These are phyloP conservation scores for Distichodus sexfasciatus DNA, from an alignment of 2,797 vertebrate genomes.

Conservation along the genomic window DNA sequence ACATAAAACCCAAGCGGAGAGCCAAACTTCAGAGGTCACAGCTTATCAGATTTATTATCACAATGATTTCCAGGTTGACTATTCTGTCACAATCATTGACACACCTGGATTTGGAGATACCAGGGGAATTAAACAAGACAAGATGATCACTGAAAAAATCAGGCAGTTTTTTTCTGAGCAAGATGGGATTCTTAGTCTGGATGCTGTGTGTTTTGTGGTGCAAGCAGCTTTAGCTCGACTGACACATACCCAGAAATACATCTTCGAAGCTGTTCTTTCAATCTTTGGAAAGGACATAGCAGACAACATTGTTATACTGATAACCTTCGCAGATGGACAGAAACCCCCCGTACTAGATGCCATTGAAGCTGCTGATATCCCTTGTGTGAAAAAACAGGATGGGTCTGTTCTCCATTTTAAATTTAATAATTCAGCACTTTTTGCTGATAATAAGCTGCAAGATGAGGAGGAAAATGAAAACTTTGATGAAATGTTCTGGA, in stretches of 20 bases:
- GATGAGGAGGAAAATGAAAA: conserved; percentile 42
- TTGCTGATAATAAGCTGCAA: conserved; percentile 35
- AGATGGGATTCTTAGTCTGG: conserved; percentile 3
- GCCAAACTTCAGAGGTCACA: conserved; percentile 47
- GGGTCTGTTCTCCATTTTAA: conserved; percentile 52
- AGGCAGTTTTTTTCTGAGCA: conserved; percentile 12
- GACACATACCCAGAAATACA: conserved; percentile 41
- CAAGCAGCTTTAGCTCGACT: conserved; percentile 38
- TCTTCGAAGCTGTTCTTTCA: conserved; percentile 53
- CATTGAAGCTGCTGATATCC: conserved; percentile 19
- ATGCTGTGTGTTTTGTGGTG: conserved; percentile 42
- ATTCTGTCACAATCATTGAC: conserved; percentile 55
- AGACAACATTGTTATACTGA: conserved; percentile 55
- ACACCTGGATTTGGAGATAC: conserved; percentile 60
- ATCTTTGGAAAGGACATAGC: conserved; percentile 56
- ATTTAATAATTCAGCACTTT: conserved; percentile 58
- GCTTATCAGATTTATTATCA: conserved; percentile 55
- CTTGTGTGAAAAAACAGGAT: conserved; percentile 29
- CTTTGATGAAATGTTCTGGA: conserved; percentile 63
- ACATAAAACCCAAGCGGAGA: conserved; percentile 47
- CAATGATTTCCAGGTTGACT: conserved; percentile 34
- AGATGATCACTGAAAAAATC: conserved; percentile 38
- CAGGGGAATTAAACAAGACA: conserved; percentile 45
- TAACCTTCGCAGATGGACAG: conserved; percentile 57
- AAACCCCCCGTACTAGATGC: conserved; percentile 39